phyloP scores from a whole-genome alignment of 2,797 vertebrate species.

The Pagetopsis macropterus region DNA sequence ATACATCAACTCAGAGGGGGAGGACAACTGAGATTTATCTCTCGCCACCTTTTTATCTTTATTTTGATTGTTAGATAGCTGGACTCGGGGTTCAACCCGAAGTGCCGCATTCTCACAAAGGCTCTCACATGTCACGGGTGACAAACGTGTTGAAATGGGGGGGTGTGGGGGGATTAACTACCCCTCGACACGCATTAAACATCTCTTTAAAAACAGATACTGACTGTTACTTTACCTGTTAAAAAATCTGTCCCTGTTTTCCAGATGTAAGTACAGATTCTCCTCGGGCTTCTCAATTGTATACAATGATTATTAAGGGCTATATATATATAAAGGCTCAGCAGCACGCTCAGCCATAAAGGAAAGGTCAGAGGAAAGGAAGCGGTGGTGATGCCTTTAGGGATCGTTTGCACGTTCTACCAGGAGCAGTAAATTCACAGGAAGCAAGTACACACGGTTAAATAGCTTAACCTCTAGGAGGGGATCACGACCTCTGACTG shows the following conservation, averaged over 20 bases:
- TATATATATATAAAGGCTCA: conserved; percentile 38
- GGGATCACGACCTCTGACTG: conserved; percentile 50
- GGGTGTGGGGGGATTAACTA: conserved; percentile 61
- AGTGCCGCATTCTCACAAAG: conserved; percentile 24
- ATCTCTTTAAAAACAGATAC: conserved; percentile 78
- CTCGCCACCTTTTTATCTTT: conserved; percentile 44
- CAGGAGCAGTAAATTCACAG: conserved; percentile 49
- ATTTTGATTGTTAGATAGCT: conserved; percentile 33
- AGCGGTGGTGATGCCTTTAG: conserved; percentile 20
- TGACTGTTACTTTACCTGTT: conserved; percentile 71
- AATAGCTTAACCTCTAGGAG: conserved; percentile 53
- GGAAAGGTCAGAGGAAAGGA: background rate
- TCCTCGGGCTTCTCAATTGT: conserved; percentile 42
- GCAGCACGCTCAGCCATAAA: conserved; percentile 44
- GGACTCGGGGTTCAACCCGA: background rate
- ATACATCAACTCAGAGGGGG: conserved; percentile 66
- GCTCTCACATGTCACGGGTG: conserved; percentile 34
- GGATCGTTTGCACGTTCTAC: conserved; percentile 43
- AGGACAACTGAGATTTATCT: conserved; percentile 59
- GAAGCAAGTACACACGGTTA: conserved; percentile 48
- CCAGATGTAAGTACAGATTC: conserved; percentile 42
- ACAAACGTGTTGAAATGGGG: conserved; percentile 27
- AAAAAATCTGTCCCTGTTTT: conserved; percentile 30
- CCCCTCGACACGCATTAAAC: conserved; percentile 80
- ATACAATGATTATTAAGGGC: conserved; percentile 45